Evolutionary conservation across 2,888 invertebrate species (phyloP), one percentile per base, ranked within the genome.

Genomic region (Oxyteleia sp.): DNA sequence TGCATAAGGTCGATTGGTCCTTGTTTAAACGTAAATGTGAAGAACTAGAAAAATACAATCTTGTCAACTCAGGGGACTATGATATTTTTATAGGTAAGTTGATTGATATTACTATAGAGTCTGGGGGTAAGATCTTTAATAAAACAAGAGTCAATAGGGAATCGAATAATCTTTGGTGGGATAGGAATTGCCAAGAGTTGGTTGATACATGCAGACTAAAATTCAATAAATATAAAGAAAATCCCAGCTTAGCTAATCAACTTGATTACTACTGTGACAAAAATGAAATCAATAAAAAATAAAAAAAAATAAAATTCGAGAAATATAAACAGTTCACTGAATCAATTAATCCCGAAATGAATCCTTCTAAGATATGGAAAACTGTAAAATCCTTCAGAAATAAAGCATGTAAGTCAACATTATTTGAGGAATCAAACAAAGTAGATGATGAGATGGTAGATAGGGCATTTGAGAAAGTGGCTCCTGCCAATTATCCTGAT

Each of bases 151-250:
- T 38, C 3, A 43, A 18, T 18, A 43, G 8, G 7, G 53, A 29
- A 16, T 16, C 2, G 1, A 16, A 29, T n/a, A 41, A n/a, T 8
- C n/a, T n/a, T n/a, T 55, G 43, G 68, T 69, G 68, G 68, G 45
- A 69, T 5, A 2, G 41, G 0, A 26, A 74, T 11, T 75, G 53
- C 7, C 55, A 64, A 55, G 3, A 20, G 1, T 0, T 75, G 4
- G 13, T 59, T n/a, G 23, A 71, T 0, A 0, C 43, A 18, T 41
- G 51, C 16, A 57, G 11, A 13, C 1, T 38, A 0, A 66, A 49
- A 26, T 66, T 47, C 41, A 10, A 26, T n/a, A 16, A 15, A 26
- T 75, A 35, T 18, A 66, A 49, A 47, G 0, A 32, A 0, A 55
- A 32, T 15, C 57, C 57, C 2, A 20, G 47, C 18, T 41, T 72